phyloP scores from a whole-genome alignment of 2,113 vertebrate species.

The Atlantisia rogersi region DNA sequence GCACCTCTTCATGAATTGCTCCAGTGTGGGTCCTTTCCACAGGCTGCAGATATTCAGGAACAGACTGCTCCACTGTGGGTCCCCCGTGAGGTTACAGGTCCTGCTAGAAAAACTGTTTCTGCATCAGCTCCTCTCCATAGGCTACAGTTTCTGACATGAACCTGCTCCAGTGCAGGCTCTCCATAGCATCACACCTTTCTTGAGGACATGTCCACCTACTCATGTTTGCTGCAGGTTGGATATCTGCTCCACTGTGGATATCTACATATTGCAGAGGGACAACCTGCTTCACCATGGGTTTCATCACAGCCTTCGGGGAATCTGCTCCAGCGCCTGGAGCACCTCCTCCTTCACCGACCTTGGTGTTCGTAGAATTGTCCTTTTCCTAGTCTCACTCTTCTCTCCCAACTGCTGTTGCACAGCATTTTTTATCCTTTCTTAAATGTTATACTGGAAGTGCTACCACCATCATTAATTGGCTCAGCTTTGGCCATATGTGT shows the following conservation, averaged over 20 bases:
- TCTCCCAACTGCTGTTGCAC: not conserved
- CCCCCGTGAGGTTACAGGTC: not conserved
- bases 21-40: not conserved
- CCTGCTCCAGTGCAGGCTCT: not conserved
- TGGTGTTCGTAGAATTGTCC: not conserved
- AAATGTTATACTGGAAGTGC: not conserved
- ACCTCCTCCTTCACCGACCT: not conserved
- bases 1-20: not conserved
- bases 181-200: not conserved
- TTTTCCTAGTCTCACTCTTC: not conserved
- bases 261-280: not conserved
- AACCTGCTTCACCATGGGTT: not conserved
- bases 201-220: not conserved
- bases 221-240: not conserved
- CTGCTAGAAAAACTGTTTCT: not conserved
- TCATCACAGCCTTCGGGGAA: not conserved
- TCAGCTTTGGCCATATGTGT: not conserved
- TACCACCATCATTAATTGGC: accelerated
- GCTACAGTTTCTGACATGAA: not conserved
- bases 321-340: not conserved
- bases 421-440: not conserved
- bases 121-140: not conserved
- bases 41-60: not conserved
- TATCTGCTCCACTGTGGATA: not conserved
- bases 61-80: not conserved